Conservation (phyloP, 30 jellyfish, hydroid and myxozoan genomes). For the Hydra vulgaris region DNA sequence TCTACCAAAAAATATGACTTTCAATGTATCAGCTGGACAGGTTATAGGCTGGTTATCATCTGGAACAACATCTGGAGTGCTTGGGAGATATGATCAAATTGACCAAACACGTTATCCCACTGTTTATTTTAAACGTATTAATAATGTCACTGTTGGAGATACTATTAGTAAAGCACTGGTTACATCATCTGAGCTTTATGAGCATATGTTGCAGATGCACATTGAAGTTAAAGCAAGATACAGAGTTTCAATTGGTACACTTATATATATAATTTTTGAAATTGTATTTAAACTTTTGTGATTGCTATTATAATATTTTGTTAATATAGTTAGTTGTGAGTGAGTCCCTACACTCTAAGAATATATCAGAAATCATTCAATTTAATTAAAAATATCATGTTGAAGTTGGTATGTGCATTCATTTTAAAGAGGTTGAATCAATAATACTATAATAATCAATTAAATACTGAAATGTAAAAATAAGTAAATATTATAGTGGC, state of each 20-base stretch:
- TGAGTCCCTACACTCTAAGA: too few relatives aligned
- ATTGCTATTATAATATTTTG: background rate
- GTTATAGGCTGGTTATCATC: slow-evolving; percentile 40
- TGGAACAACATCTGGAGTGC: slow-evolving; percentile 29
- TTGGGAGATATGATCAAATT: background rate
- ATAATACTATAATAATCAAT: too few relatives aligned
- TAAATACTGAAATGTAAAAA: too few relatives aligned
- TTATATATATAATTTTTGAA: too few relatives aligned
- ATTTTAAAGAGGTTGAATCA: too few relatives aligned
- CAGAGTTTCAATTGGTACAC: background rate
- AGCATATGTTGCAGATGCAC: background rate
- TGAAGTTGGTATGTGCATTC: too few relatives aligned
- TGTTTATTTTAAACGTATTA: background rate
- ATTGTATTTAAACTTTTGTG: background rate
- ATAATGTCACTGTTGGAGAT: background rate
- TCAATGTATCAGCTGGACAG: slow-evolving; percentile 33
- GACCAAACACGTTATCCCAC: background rate
- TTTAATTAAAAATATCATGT: too few relatives aligned
- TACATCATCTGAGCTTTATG: background rate
- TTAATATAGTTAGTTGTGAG: too few relatives aligned
- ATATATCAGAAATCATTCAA: too few relatives aligned
- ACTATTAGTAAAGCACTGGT: background rate
- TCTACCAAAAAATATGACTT: slow-evolving; percentile 29
- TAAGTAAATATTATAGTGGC: too few relatives aligned
- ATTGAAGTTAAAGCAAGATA: background rate